These are phyloP conservation scores for Seriola rivoliana DNA, from an alignment of 2,113 vertebrate species.

Conservation along the genomic window DNA sequence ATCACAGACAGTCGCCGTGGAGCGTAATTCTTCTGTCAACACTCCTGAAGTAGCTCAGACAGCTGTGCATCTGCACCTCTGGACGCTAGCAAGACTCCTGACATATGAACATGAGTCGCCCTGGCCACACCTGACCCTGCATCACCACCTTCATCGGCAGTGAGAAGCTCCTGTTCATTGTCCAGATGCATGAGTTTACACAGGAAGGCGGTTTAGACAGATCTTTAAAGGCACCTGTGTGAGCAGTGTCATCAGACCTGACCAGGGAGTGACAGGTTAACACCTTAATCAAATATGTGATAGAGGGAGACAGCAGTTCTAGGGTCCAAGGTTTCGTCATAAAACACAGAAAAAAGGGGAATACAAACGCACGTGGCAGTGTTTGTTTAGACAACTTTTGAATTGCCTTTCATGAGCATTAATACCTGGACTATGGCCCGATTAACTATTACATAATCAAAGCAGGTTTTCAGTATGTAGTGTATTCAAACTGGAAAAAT, in stretches of 20 bases:
- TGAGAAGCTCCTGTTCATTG: slow-evolving; percentile 15
- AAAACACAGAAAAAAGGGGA: neutral
- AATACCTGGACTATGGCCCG: neutral
- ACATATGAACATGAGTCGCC: slow-evolving; percentile 43
- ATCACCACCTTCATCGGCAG: neutral
- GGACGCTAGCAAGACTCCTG: slow-evolving; percentile 41
- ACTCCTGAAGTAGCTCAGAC: slow-evolving; percentile 46
- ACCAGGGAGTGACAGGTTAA: neutral
- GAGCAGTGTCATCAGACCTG: slow-evolving; percentile 24
- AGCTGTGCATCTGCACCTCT: slow-evolving; percentile 53
- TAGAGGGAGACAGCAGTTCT: neutral
- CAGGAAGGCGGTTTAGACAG: neutral
- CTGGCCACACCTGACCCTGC: neutral
- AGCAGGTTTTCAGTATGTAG: neutral
- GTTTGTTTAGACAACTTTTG: neutral
- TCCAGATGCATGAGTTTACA: slow-evolving; percentile 35
- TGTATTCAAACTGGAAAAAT: neutral
- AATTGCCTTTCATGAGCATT: too few species aligned
- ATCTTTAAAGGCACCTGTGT: slow-evolving; percentile 19
- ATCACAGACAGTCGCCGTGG: slow-evolving; percentile 10
- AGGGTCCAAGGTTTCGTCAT: neutral
- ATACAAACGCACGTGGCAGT: neutral
- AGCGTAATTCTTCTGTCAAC: slow-evolving; percentile 23
- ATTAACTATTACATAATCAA: too few species aligned
- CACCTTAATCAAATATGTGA: neutral